phyloP scores from a whole-genome alignment of 2,888 invertebrate species.

The Oligia fasciuncula region DNA sequence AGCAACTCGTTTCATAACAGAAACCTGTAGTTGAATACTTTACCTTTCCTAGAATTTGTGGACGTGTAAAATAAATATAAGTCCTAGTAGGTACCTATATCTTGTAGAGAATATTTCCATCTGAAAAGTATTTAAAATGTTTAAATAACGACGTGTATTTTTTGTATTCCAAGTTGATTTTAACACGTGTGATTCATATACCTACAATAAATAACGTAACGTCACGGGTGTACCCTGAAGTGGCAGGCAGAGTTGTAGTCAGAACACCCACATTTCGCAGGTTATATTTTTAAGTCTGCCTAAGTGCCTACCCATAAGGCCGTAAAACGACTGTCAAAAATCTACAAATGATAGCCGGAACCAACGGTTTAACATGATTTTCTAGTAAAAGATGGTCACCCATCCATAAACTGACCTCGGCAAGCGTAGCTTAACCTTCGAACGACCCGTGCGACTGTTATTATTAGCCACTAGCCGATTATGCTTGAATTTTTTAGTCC shows the following conservation, averaged over 20 bases:
- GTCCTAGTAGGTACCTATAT: not conserved
- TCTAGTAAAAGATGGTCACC: not conserved
- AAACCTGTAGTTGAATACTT: conserved; percentile 5
- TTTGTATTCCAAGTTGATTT: not conserved
- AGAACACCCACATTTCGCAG: not conserved
- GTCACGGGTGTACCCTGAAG: not conserved
- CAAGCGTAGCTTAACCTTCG: not conserved
- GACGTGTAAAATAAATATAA: not conserved
- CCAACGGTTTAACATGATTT: too few species aligned
- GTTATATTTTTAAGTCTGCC: too few species aligned
- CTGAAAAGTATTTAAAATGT: not conserved
- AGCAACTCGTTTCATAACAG: not conserved
- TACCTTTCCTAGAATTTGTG: conserved; percentile 2
- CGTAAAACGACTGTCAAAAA: too few species aligned
- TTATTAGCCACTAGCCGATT: not conserved
- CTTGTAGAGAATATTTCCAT: not conserved
- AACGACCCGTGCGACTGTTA: not conserved
- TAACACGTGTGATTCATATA: not conserved
- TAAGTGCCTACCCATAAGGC: too few species aligned
- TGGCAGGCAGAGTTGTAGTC: not conserved
- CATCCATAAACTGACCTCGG: not conserved
- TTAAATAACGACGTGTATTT: not conserved
- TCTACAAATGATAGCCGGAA: too few species aligned
- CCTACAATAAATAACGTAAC: not conserved
- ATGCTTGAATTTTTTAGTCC: too few species aligned